These are phyloP conservation scores for Brachypterus glaber DNA, from an alignment of 2,888 invertebrate species.

Conservation along the genomic window DNA sequence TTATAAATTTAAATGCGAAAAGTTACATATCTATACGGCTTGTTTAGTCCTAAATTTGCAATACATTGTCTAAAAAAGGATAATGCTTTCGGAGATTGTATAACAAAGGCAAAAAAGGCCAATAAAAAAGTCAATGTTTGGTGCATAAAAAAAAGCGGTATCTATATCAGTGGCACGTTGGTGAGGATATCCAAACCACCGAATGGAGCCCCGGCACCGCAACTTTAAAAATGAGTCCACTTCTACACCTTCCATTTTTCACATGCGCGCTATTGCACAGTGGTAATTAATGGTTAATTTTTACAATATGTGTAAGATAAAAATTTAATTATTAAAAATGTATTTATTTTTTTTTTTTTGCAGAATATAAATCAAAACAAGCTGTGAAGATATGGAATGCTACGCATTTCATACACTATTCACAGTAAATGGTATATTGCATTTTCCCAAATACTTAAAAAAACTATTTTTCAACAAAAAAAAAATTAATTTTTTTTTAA, in stretches of 20 bases:
- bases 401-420: no score
- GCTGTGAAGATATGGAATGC: no score
- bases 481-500: no score
- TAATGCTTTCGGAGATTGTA: slow-evolving; percentile 2
- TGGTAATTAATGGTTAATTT: slow-evolving; percentile 15
- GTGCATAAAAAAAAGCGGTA: slow-evolving; percentile 25
- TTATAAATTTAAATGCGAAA: no score
- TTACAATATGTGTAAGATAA: slow-evolving; percentile 18
- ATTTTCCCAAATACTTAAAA: no score
- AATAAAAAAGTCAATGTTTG: slow-evolving; percentile 16
- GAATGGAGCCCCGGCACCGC: slow-evolving; percentile 31
- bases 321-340: no score
- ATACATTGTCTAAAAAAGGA: slow-evolving; percentile 1
- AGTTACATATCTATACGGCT: no score
- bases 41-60: no score
- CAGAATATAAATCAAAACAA: no score
- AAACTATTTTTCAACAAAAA: no score
- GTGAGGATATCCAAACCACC: slow-evolving; percentile 28
- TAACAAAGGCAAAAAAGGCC: slow-evolving; percentile 8
- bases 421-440: no score
- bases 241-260: slow-evolving; percentile 33
- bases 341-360: no score
- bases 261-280: slow-evolving; percentile 30
- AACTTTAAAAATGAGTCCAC: slow-evolving; percentile 36
- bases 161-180: slow-evolving; percentile 31